phyloP scores from a whole-genome alignment of 2,797 vertebrate species.

The Vultur gryphus region DNA sequence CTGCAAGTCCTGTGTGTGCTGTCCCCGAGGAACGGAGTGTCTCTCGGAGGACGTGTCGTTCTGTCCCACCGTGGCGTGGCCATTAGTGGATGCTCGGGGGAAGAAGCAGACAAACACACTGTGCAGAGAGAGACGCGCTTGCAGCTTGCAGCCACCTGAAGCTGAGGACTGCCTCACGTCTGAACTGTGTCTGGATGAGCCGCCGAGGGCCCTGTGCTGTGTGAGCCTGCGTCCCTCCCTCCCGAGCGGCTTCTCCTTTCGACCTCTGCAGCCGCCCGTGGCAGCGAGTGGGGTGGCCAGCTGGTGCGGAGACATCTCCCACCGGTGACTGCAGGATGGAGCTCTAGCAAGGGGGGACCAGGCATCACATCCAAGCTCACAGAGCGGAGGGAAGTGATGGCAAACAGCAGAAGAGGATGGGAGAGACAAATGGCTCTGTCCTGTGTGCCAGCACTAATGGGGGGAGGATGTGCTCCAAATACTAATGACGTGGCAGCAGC shows the following conservation, averaged over 20 bases:
- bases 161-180: not conserved
- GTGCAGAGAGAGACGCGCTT: not conserved
- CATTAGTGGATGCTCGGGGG: fast-evolving
- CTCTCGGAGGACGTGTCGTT: fast-evolving
- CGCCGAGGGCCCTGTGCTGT: not conserved
- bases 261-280: not conserved
- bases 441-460: not conserved
- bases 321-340: not conserved
- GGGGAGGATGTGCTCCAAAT: not conserved
- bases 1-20: not conserved
- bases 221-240: not conserved
- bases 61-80: not conserved
- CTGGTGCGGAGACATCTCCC: not conserved
- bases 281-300: not conserved
- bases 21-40: fast-evolving
- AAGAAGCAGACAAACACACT: not conserved
- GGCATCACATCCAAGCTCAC: not conserved
- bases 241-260: not conserved
- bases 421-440: not conserved
- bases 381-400: not conserved
- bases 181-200: not conserved
- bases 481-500: not conserved
- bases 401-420: not conserved
- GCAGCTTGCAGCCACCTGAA: not conserved
- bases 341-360: not conserved